Conservation (phyloP, 2,888 invertebrate species). For the Gymnosoma rotundatum region DNA sequence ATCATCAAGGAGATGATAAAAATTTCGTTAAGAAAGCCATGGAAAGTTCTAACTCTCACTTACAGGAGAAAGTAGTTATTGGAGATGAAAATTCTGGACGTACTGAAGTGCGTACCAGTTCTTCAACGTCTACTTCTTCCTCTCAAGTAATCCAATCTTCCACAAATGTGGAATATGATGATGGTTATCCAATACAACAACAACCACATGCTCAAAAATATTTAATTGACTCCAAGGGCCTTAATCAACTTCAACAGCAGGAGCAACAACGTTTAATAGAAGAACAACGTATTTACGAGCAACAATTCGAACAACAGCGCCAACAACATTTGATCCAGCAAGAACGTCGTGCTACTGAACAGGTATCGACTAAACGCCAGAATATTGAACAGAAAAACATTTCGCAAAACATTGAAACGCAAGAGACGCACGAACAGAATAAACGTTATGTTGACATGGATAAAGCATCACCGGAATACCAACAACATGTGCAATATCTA, state of each 20-base stretch:
- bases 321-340: slow-evolving; percentile 79
- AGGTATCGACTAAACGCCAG: slow-evolving; percentile 78
- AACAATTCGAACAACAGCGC: slow-evolving; percentile 76
- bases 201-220: slow-evolving; percentile 69
- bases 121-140: slow-evolving; percentile 79
- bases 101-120: slow-evolving; percentile 80
- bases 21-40: slow-evolving; percentile 83
- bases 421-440: slow-evolving; percentile 77
- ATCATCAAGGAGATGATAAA: slow-evolving; percentile 83
- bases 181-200: slow-evolving; percentile 68
- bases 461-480: slow-evolving; percentile 81
- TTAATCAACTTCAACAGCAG: slow-evolving; percentile 80
- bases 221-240: slow-evolving; percentile 71
- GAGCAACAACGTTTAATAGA: slow-evolving; percentile 77
- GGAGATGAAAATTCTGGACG: slow-evolving; percentile 83
- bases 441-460: slow-evolving; percentile 81
- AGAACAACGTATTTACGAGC: slow-evolving; percentile 73
- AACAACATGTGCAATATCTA: slow-evolving; percentile 78
- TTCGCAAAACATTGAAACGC: slow-evolving; percentile 77
- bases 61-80: slow-evolving; percentile 83
- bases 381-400: slow-evolving; percentile 72
- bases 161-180: slow-evolving; percentile 75
- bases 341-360: slow-evolving; percentile 78
- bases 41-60: slow-evolving; percentile 82
- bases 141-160: slow-evolving; percentile 79